Evolutionary conservation across 2,113 vertebrate species (phyloP).

Genomic region (Natator depressus): DNA sequence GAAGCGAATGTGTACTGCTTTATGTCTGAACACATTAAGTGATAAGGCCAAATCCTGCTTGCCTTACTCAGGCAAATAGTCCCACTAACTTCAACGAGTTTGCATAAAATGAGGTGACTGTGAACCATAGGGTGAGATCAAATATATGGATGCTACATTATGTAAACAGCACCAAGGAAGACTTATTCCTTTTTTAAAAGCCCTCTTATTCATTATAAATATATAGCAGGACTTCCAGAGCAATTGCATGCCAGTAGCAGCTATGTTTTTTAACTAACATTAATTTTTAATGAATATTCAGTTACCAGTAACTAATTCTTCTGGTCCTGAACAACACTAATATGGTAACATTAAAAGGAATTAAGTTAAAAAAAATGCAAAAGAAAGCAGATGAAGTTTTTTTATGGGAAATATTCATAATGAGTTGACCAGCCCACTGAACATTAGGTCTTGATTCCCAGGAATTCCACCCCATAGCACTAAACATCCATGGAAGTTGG

Average conservation of each 20-base stretch:
- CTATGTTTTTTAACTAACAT: constrained; percentile 19
- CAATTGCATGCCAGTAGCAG: neutral
- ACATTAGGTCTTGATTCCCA: constrained; percentile 49
- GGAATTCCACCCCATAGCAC: constrained; percentile 46
- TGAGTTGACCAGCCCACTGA: constrained; percentile 44
- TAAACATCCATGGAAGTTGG: constrained; percentile 23
- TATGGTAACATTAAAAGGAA: constrained; percentile 4
- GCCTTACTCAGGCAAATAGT: neutral
- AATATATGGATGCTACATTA: constrained; percentile 5
- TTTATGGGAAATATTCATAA: constrained; percentile 31
- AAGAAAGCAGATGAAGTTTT: neutral
- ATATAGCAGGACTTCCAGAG: neutral
- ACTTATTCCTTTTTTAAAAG: neutral
- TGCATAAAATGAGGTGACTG: constrained; percentile 50
- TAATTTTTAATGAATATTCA: neutral
- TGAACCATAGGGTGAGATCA: constrained; percentile 33
- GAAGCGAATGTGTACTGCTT: constrained; percentile 2
- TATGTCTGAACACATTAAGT: constrained; percentile 3
- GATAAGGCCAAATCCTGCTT: constrained; percentile 40
- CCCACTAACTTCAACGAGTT: constrained; percentile 24
- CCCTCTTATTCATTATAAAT: neutral
- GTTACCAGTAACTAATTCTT: constrained; percentile 2
- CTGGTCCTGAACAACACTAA: neutral
- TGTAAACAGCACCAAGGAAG: accelerated
- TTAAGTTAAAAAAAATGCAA: neutral